Percentiles rank a stretch among this genome's conserved stretches.
These are phyloP conservation scores for Emys orbicularis DNA, from an alignment of 2,797 vertebrate genomes.

Conservation along the genomic window DNA sequence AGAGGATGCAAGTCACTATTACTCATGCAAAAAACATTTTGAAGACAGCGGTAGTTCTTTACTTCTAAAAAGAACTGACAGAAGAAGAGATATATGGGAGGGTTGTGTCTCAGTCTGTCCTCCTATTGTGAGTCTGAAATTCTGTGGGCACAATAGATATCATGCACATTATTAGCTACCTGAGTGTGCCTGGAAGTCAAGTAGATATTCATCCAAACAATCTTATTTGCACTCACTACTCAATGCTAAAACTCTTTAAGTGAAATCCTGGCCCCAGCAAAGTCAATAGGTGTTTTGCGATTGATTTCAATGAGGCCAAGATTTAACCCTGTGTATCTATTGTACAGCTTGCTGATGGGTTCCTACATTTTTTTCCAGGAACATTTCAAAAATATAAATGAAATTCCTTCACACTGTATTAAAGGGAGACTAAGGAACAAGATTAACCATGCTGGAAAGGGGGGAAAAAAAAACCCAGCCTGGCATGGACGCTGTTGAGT, in stretches of 20 bases:
- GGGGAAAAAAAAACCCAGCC: not conserved
- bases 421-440: constrained; percentile 3
- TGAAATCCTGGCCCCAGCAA: not conserved
- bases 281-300: not conserved
- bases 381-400: constrained; percentile 4
- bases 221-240: not conserved
- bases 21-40: accelerated
- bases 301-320: not conserved
- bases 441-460: not conserved
- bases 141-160: accelerated
- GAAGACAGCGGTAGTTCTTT: not conserved
- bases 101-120: not conserved
- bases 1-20: not conserved
- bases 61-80: not conserved
- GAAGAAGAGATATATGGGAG: accelerated
- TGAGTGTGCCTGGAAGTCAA: not conserved
- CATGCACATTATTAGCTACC: accelerated
- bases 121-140: not conserved
- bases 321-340: not conserved
- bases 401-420: constrained; percentile 17
- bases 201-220: not conserved
- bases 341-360: not conserved
- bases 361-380: constrained; percentile 7
- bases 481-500: not conserved
- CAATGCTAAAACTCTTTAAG: not conserved